Conservation (phyloP, 1,140 invertebrate genomes). For the Lineus longissimus region DNA sequence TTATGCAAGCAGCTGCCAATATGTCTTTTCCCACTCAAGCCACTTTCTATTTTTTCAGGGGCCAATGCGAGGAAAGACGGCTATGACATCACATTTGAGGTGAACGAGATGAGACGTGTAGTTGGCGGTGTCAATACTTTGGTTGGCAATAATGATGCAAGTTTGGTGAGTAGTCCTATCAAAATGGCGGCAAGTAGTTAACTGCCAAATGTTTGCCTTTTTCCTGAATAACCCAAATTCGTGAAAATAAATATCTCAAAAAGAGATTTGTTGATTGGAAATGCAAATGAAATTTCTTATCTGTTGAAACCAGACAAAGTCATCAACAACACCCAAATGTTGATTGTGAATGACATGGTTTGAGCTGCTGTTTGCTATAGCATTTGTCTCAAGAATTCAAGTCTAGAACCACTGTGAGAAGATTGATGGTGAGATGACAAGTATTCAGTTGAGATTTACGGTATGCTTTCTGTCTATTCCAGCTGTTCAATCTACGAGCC, state of each 20-base stretch:
- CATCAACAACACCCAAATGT: too few relatives aligned
- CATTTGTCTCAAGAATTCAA: too few relatives aligned
- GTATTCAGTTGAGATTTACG: neutral
- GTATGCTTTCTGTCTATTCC: constrained; percentile 19
- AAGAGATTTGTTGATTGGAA: neutral
- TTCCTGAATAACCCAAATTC: neutral
- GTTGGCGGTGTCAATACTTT: constrained; percentile 76
- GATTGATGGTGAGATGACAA: too few relatives aligned
- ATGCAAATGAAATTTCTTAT: neutral
- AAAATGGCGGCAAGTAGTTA: neutral
- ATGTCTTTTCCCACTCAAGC: too few relatives aligned
- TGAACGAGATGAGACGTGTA: constrained; percentile 70
- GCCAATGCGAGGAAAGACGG: constrained; percentile 60
- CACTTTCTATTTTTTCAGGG: constrained; percentile 10
- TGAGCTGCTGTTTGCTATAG: too few relatives aligned
- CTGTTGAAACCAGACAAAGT: too few relatives aligned
- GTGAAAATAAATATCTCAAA: neutral
- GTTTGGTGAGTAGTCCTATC: constrained; percentile 54
- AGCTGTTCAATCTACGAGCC: constrained; percentile 63
- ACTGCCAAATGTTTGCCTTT: neutral
- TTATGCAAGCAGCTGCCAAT: too few relatives aligned
- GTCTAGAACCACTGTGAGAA: too few relatives aligned
- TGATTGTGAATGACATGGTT: too few relatives aligned
- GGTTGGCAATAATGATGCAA: constrained; percentile 81
- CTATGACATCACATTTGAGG: constrained; percentile 79